Conservation (phyloP, 2,888 invertebrate genomes). For the Apamea sordens region DNA sequence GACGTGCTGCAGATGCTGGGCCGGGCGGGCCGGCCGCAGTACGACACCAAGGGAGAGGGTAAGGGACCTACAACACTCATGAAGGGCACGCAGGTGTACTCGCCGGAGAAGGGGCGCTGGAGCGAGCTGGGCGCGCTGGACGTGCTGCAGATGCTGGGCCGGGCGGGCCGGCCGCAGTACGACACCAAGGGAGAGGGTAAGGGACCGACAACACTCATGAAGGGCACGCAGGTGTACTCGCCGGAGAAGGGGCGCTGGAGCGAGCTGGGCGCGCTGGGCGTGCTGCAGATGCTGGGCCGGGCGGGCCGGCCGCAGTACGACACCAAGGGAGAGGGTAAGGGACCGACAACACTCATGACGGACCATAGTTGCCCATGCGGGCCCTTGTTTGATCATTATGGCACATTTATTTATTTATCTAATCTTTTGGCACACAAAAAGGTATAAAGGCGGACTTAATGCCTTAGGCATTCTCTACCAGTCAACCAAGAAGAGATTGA, state of each 20-base stretch:
- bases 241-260: constrained; percentile 99
- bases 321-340: constrained; percentile 93
- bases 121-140: constrained; percentile 99
- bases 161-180: constrained; percentile 99
- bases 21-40: constrained; percentile 99
- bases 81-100: constrained; percentile 99
- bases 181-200: constrained; percentile 95
- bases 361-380: too few species aligned
- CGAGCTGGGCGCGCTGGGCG: constrained; percentile 98
- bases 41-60: constrained; percentile 96
- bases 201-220: constrained; percentile 87
- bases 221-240: constrained; percentile 99
- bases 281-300: constrained; percentile 99
- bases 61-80: constrained; percentile 80
- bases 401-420: too few species aligned
- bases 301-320: constrained; percentile 99
- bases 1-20: constrained; percentile 99
- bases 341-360: not conserved
- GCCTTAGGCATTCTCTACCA: too few species aligned
- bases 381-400: too few species aligned
- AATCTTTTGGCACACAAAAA: too few species aligned
- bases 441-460: too few species aligned
- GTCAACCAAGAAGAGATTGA: too few species aligned
- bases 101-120: constrained; percentile 99
- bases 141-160: constrained; percentile 99